phyloP scores from a whole-genome alignment of 2,113 vertebrate species.

The Brachyistius frenatus region DNA sequence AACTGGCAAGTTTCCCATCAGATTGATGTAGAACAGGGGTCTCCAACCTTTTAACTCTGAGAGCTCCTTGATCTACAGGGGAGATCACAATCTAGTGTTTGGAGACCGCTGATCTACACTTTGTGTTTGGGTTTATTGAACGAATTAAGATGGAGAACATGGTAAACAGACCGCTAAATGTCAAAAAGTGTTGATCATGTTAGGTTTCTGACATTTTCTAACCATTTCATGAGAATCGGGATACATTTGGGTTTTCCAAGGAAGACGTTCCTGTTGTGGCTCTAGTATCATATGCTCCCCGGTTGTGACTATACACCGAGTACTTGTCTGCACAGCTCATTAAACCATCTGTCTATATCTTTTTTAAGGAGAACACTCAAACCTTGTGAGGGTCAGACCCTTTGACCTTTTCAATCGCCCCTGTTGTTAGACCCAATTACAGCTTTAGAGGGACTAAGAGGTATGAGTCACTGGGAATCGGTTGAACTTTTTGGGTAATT shows the following conservation, averaged over 20 bases:
- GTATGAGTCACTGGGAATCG: slow-evolving; percentile 40
- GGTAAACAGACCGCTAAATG: not conserved
- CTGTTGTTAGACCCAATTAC: slow-evolving; percentile 49
- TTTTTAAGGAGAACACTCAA: slow-evolving; percentile 65
- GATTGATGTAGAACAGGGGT: not conserved
- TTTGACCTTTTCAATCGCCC: slow-evolving; percentile 41
- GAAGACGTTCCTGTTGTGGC: not conserved
- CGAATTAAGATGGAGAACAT: not conserved
- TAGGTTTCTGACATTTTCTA: too few relatives aligned
- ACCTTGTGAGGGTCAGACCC: slow-evolving; percentile 37
- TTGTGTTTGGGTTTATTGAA: not conserved
- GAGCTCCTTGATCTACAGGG: too few relatives aligned
- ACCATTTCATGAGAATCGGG: too few relatives aligned
- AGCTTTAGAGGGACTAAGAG: not conserved
- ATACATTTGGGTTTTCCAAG: not conserved
- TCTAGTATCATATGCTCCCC: slow-evolving; percentile 11
- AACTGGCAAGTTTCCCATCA: not conserved
- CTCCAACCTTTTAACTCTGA: too few relatives aligned
- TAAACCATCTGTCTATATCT: slow-evolving; percentile 51
- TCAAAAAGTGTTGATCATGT: not conserved
- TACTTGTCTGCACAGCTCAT: slow-evolving; percentile 32
- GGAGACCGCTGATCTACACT: too few relatives aligned
- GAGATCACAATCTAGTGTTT: too few relatives aligned
- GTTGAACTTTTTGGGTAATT: slow-evolving; percentile 38
- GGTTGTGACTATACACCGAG: not conserved